A percentile compares a stretch with the other conserved stretches of the same genome.
Conservation (phyloP, 2,113 vertebrate species). For the Peromyscus polionotus region DNA sequence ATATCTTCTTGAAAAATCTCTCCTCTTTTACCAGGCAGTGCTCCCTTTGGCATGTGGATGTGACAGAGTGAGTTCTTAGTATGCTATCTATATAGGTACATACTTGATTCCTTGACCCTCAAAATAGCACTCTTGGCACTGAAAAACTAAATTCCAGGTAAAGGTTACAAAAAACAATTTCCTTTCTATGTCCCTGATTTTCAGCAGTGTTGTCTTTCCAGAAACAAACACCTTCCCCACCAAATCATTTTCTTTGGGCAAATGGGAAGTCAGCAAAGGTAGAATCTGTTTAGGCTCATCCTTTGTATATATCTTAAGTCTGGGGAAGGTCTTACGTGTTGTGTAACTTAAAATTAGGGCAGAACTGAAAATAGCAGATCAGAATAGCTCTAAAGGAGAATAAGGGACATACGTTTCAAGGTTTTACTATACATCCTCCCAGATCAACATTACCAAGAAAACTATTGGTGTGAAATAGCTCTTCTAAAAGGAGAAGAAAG, state of each 20-base stretch:
- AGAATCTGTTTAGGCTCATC: background rate
- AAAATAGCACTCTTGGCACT: background rate
- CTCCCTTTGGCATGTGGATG: background rate
- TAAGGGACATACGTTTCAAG: background rate
- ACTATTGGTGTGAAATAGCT: background rate
- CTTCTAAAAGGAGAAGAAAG: background rate
- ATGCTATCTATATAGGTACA: background rate
- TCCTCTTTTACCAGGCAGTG: background rate
- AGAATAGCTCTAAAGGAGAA: background rate
- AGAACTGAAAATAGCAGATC: background rate
- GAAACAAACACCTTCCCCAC: background rate
- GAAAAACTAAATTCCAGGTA: background rate
- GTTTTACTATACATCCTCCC: background rate
- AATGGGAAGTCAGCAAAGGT: background rate
- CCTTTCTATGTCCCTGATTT: background rate
- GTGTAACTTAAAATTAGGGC: background rate
- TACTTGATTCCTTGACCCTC: fast-evolving
- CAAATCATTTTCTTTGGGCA: background rate
- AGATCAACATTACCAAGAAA: background rate
- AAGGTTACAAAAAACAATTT: background rate
- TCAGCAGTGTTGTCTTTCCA: background rate
- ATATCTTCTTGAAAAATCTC: background rate
- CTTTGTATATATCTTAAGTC: background rate
- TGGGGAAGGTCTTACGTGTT: background rate
- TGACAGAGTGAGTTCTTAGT: background rate